Percentiles rank a stretch among this genome's conserved stretches.
Evolutionary conservation across 2,888 invertebrate species (phyloP).

Genomic region (Eucriotettix oculatus): DNA sequence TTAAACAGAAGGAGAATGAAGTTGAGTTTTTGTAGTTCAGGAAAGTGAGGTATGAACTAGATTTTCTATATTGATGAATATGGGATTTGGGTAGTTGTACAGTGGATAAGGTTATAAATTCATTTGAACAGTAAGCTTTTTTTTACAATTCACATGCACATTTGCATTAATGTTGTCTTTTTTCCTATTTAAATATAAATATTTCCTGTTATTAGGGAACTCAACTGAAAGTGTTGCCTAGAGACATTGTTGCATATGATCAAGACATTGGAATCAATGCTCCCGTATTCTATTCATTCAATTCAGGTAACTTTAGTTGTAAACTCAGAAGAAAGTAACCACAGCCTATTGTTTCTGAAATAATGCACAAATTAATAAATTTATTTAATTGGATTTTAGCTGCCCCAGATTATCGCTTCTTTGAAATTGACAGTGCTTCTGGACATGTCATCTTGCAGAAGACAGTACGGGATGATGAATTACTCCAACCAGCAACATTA

Average conservation of each 20-base stretch:
- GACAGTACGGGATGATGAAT: conserved; percentile 39
- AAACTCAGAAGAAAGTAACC: too few relatives aligned
- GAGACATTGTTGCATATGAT: conserved; percentile 59
- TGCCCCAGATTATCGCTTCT: conserved; percentile 41
- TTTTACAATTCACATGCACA: too few relatives aligned
- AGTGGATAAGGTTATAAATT: too few relatives aligned
- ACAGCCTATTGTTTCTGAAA: too few relatives aligned
- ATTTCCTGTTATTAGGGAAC: conserved; percentile 33
- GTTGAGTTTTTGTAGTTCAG: too few relatives aligned
- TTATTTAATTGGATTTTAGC: conserved; percentile 24
- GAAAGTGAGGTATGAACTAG: too few relatives aligned
- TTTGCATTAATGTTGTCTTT: too few relatives aligned
- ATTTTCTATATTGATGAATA: too few relatives aligned
- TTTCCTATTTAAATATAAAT: too few relatives aligned
- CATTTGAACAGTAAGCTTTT: too few relatives aligned
- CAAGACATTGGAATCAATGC: conserved; percentile 66
- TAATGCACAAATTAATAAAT: neutral
- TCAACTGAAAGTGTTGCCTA: conserved; percentile 48
- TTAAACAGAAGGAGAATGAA: too few relatives aligned
- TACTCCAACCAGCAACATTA: conserved; percentile 55
- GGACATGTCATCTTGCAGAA: conserved; percentile 43
- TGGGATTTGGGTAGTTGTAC: too few relatives aligned
- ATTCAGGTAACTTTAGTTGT: conserved; percentile 24
- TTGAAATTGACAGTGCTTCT: conserved; percentile 44
- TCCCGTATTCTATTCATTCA: conserved; percentile 50